Conservation (phyloP, 2,888 invertebrate genomes). For the Halictus quadricinctus region DNA sequence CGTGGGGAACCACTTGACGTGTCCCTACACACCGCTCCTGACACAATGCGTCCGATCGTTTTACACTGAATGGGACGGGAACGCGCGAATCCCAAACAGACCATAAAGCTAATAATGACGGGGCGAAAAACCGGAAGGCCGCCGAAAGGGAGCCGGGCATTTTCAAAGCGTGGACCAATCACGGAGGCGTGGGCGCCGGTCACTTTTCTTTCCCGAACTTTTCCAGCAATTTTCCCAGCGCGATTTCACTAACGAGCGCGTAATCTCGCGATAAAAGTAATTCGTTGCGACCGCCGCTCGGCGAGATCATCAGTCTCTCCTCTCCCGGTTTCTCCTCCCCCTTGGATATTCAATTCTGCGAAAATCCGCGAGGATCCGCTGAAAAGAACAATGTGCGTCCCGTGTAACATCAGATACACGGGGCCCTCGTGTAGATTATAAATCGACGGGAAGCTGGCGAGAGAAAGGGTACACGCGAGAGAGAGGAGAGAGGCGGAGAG, state of each 20-base stretch:
- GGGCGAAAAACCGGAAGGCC: slow-evolving; percentile 37
- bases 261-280: slow-evolving; percentile 14
- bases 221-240: not conserved
- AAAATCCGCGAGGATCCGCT: slow-evolving; percentile 26
- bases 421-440: slow-evolving; percentile 46
- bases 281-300: not conserved
- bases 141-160: slow-evolving; percentile 32
- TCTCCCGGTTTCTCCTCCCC: too few species aligned
- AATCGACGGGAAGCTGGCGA: slow-evolving; percentile 37
- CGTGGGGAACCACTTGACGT: slow-evolving; percentile 81
- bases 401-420: slow-evolving; percentile 29
- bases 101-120: slow-evolving; percentile 63
- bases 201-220: not conserved
- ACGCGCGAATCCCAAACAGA: slow-evolving; percentile 61
- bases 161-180: slow-evolving; percentile 17
- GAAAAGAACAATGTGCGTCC: slow-evolving; percentile 41
- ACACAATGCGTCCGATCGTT: slow-evolving; percentile 74
- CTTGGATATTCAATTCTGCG: slow-evolving; percentile 35
- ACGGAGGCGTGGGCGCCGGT: not conserved
- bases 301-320: not conserved
- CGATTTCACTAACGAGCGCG: not conserved
- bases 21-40: slow-evolving; percentile 71
- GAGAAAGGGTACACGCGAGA: slow-evolving; percentile 7
- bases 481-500: not conserved
- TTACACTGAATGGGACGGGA: slow-evolving; percentile 71